Evolutionary conservation across 2,797 vertebrate genomes (phyloP).

Genomic region (Pygocentrus nattereri): DNA sequence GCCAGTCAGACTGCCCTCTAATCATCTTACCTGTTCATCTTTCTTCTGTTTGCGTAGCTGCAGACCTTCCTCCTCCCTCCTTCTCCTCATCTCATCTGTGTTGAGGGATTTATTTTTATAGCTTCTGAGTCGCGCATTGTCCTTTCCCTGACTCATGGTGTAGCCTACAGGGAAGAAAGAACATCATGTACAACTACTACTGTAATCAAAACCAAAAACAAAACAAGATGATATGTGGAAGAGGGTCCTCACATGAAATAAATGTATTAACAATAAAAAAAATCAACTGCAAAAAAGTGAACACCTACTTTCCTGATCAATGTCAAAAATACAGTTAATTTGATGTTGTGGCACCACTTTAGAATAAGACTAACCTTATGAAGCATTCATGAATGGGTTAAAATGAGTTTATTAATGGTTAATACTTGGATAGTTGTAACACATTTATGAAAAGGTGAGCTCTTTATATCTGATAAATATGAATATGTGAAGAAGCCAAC

Average conservation of each 20-base stretch:
- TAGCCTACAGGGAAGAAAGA: constrained; percentile 37
- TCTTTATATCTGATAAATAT: too few species aligned
- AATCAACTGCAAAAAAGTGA: background rate
- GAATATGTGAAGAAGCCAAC: too few species aligned
- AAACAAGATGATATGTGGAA: background rate
- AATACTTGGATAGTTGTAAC: too few species aligned
- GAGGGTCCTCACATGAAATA: background rate
- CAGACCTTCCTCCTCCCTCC: constrained; percentile 96
- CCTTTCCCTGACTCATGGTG: constrained; percentile 95
- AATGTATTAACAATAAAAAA: background rate
- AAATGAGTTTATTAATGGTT: too few species aligned
- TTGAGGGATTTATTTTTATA: constrained; percentile 99
- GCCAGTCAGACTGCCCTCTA: background rate
- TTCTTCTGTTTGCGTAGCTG: constrained; percentile 97
- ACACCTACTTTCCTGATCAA: too few species aligned
- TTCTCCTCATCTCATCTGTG: constrained; percentile 95
- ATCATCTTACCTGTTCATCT: constrained; percentile 89
- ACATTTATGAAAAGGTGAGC: too few species aligned
- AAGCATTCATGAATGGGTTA: too few species aligned
- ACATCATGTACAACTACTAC: background rate
- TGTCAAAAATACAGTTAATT: too few species aligned
- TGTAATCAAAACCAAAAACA: background rate
- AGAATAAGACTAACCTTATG: too few species aligned
- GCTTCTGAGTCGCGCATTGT: constrained; percentile 97
- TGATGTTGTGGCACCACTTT: too few species aligned